A percentile compares a stretch with the other conserved stretches of the same genome.
Evolutionary conservation across 2,113 vertebrate genomes (phyloP).

Genomic region (Cairina moschata): DNA sequence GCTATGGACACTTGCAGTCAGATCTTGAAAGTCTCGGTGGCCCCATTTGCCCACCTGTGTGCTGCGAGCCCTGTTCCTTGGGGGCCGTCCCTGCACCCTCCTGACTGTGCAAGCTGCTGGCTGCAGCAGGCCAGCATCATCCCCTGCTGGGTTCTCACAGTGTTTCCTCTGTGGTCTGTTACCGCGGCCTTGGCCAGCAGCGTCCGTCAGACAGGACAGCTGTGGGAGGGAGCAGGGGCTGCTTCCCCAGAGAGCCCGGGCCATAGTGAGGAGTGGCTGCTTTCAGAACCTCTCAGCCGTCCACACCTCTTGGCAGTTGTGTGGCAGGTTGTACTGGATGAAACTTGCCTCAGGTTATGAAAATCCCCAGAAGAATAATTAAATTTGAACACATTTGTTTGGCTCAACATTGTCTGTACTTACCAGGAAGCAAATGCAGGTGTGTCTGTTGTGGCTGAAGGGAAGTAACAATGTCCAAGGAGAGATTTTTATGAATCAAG

Average conservation of each 20-base stretch:
- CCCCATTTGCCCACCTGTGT: background rate
- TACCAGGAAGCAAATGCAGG: fast-evolving
- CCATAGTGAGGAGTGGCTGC: background rate
- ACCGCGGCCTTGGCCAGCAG: background rate
- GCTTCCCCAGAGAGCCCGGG: background rate
- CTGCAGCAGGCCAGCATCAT: fast-evolving
- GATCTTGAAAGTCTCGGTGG: background rate
- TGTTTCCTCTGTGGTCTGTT: background rate
- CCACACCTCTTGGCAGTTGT: background rate
- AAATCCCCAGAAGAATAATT: background rate
- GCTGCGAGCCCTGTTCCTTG: background rate
- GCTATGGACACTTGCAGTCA: background rate
- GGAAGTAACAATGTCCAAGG: background rate
- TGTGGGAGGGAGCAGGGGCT: background rate
- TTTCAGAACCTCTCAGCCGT: background rate
- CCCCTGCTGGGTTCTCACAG: fast-evolving
- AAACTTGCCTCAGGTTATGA: background rate
- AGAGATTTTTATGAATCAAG: no score
- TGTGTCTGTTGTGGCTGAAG: background rate
- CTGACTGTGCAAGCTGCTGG: background rate
- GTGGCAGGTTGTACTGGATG: background rate
- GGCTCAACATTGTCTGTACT: fast-evolving
- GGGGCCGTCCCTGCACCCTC: fast-evolving
- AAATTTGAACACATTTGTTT: fast-evolving
- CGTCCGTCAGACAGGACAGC: background rate